Conservation (phyloP, 2,797 vertebrate species). For the Xerus rutilus region DNA sequence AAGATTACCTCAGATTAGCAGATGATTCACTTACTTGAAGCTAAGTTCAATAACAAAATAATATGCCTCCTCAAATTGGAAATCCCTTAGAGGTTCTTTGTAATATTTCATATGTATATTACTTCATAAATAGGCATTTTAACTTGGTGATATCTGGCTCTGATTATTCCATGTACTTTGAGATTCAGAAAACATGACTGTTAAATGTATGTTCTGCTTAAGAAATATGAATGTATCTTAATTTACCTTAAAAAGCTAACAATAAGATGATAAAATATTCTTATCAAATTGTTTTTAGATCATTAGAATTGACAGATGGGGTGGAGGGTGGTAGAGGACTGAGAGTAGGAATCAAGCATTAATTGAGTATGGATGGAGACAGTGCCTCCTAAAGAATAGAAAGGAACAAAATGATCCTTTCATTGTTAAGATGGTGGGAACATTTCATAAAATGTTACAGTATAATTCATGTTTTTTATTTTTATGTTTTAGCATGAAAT, state of each 20-base stretch:
- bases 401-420: conserved; percentile 54
- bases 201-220: conserved; percentile 62
- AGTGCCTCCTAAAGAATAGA: conserved; percentile 65
- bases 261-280: conserved; percentile 54
- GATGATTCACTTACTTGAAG: conserved; percentile 53
- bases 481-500: conserved; percentile 68
- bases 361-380: conserved; percentile 17
- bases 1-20: conserved; percentile 40
- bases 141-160: conserved; percentile 63
- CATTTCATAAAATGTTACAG: conserved; percentile 50
- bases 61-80: conserved; percentile 48
- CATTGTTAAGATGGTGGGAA: conserved; percentile 56
- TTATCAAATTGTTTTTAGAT: conserved; percentile 69
- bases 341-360: background rate
- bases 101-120: conserved; percentile 76
- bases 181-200: conserved; percentile 61
- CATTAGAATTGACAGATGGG: conserved; percentile 45
- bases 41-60: conserved; percentile 65
- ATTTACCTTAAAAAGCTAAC: conserved; percentile 62
- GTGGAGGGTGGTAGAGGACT: conserved; percentile 52
- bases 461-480: conserved; percentile 40
- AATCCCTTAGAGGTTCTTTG: conserved; percentile 66
- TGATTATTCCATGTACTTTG: conserved; percentile 69
- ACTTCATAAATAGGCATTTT: conserved; percentile 71
- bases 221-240: conserved; percentile 65